Conservation (phyloP, 2,888 invertebrate species). For the Beris chalybata region DNA sequence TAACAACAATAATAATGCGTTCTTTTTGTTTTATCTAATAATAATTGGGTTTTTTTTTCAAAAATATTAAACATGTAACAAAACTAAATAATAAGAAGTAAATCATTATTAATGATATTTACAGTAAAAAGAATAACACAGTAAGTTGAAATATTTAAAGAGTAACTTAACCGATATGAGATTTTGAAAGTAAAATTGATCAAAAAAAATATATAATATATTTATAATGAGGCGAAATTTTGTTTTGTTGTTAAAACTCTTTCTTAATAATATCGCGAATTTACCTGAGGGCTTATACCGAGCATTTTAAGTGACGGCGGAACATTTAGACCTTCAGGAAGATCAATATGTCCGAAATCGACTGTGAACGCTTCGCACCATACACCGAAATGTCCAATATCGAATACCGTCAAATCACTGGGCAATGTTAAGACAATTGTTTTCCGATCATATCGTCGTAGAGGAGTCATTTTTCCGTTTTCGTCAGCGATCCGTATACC, state of each 20-base stretch:
- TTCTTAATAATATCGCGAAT: constrained; percentile 44
- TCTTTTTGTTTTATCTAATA: not conserved
- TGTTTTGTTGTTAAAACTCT: not conserved
- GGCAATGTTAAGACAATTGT: constrained; percentile 88
- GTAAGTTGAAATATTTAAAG: constrained; percentile 13
- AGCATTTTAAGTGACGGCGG: constrained; percentile 92
- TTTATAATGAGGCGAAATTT: constrained; percentile 5
- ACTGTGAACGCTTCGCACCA: constrained; percentile 94
- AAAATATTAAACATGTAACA: constrained; percentile 4
- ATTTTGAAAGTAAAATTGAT: not conserved
- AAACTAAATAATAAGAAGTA: constrained; percentile 22
- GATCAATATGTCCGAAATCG: constrained; percentile 83
- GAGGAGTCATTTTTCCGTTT: constrained; percentile 80
- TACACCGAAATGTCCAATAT: constrained; percentile 89
- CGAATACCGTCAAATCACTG: constrained; percentile 85
- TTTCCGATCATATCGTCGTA: constrained; percentile 80
- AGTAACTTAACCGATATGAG: constrained; percentile 10
- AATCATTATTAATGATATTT: constrained; percentile 25
- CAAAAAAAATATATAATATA: constrained; percentile 4
- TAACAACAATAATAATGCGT: not conserved
- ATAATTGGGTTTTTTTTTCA: not conserved
- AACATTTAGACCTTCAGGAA: constrained; percentile 76
- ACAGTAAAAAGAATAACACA: constrained; percentile 28
- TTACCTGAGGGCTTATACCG: constrained; percentile 91
- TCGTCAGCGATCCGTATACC: constrained; percentile 88